phyloP scores from a whole-genome alignment of 2,888 invertebrate genomes.

The Myopa testacea region DNA sequence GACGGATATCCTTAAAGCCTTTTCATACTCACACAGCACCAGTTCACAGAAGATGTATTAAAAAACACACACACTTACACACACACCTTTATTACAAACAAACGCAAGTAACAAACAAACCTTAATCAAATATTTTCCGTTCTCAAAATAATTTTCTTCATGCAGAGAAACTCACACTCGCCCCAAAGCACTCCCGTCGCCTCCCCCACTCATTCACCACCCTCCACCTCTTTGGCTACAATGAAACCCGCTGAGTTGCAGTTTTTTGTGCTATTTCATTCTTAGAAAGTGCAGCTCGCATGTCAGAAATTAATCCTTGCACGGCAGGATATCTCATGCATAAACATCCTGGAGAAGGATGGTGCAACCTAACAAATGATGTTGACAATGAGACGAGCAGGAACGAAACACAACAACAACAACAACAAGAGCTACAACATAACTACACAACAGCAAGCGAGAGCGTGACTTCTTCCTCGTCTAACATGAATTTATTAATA shows the following conservation, averaged over 20 bases:
- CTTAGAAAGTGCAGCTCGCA: slow-evolving; percentile 29
- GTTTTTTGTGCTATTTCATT: neutral
- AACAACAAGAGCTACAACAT: no score
- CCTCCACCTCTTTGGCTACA: neutral
- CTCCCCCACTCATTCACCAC: neutral
- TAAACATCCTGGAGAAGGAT: slow-evolving; percentile 8
- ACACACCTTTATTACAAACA: neutral
- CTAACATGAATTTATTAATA: slow-evolving; percentile 35
- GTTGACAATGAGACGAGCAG: neutral
- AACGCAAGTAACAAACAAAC: slow-evolving; percentile 12
- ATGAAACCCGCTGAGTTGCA: neutral
- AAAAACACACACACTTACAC: neutral
- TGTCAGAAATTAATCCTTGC: slow-evolving; percentile 36
- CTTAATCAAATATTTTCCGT: slow-evolving; percentile 35
- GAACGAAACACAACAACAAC: neutral
- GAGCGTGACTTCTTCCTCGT: slow-evolving; percentile 22
- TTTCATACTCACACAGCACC: neutral
- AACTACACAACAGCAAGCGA: neutral
- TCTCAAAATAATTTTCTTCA: slow-evolving; percentile 23
- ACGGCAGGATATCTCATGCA: slow-evolving; percentile 35
- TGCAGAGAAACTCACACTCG: neutral
- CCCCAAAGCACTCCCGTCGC: no score
- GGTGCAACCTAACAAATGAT: slow-evolving; percentile 17
- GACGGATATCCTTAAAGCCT: neutral
- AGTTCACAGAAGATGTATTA: neutral